phyloP scores from a whole-genome alignment of 2,797 vertebrate species.

The Chiropotes sagulatus region DNA sequence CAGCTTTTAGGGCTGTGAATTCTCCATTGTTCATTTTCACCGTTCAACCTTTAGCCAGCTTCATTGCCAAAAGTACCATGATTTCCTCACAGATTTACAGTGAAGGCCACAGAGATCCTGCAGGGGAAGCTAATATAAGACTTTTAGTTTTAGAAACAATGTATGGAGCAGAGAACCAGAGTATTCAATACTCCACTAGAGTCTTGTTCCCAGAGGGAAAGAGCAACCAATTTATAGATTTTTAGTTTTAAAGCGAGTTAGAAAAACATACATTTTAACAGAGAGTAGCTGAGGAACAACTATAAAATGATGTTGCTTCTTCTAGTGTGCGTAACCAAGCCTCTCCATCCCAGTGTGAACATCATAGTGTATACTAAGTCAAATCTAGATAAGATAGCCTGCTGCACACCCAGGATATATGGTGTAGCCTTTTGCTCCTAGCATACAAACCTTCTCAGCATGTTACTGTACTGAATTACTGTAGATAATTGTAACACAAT shows the following conservation, averaged over 20 bases:
- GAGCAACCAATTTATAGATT: not conserved
- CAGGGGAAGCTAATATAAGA: not conserved
- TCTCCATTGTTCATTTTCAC: constrained; percentile 76
- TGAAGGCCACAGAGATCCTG: not conserved
- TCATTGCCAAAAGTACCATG: constrained; percentile 32
- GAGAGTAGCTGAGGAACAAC: not conserved
- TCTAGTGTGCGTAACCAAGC: not conserved
- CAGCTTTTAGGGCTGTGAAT: constrained; percentile 77
- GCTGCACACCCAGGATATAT: not conserved
- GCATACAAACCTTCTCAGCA: not conserved
- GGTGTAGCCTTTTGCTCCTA: not conserved
- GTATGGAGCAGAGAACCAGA: not conserved
- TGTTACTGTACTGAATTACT: not conserved
- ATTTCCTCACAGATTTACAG: constrained; percentile 47
- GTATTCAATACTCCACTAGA: not conserved
- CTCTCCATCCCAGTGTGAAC: not conserved
- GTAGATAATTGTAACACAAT: not conserved
- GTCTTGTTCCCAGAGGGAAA: constrained; percentile 26
- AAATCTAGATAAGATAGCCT: not conserved
- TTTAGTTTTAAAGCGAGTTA: constrained; percentile 13
- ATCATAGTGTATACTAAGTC: not conserved
- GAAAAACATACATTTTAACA: not conserved
- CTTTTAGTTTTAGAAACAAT: constrained; percentile 38
- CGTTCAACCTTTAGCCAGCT: constrained; percentile 70
- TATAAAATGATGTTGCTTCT: not conserved